A percentile compares a stretch with the other conserved stretches of the same genome.
Conservation (phyloP, 2,888 invertebrate genomes). For the Eupithecia tripunctaria region DNA sequence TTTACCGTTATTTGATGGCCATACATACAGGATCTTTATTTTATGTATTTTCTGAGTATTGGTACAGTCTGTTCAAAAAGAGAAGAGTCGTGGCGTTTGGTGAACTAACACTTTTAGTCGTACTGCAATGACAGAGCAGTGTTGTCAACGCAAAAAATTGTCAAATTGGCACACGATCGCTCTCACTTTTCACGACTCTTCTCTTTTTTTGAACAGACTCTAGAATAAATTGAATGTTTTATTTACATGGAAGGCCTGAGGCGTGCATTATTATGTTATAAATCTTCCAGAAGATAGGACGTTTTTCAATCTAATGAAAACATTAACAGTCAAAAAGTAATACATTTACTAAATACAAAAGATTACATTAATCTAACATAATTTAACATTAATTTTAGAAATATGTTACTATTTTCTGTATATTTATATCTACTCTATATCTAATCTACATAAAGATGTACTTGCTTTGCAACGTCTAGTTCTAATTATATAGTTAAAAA, state of each 20-base stretch:
- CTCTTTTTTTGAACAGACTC: too few species aligned
- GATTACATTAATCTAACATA: constrained; percentile 41
- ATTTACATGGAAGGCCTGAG: constrained; percentile 81
- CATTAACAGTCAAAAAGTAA: constrained; percentile 42
- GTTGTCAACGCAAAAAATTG: too few species aligned
- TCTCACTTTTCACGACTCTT: too few species aligned
- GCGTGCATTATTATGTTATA: constrained; percentile 62
- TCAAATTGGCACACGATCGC: too few species aligned
- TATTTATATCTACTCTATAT: constrained; percentile 58
- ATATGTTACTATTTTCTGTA: constrained; percentile 45
- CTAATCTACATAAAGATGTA: constrained; percentile 76
- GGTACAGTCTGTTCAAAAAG: too few species aligned
- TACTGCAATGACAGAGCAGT: too few species aligned
- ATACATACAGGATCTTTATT: not conserved
- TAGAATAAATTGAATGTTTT: constrained; percentile 46
- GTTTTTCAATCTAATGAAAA: constrained; percentile 41
- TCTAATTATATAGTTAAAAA: constrained; percentile 82
- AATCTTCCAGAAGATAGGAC: constrained; percentile 52
- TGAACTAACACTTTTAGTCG: too few species aligned
- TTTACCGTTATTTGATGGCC: constrained; percentile 1
- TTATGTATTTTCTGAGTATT: constrained; percentile 2
- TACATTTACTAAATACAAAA: constrained; percentile 40
- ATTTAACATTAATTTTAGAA: constrained; percentile 42
- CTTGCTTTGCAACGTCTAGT: constrained; percentile 77
- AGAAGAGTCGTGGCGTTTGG: too few species aligned